These are phyloP conservation scores for Drosophila rubida DNA, from an alignment of 2,888 invertebrate species.

Conservation along the genomic window DNA sequence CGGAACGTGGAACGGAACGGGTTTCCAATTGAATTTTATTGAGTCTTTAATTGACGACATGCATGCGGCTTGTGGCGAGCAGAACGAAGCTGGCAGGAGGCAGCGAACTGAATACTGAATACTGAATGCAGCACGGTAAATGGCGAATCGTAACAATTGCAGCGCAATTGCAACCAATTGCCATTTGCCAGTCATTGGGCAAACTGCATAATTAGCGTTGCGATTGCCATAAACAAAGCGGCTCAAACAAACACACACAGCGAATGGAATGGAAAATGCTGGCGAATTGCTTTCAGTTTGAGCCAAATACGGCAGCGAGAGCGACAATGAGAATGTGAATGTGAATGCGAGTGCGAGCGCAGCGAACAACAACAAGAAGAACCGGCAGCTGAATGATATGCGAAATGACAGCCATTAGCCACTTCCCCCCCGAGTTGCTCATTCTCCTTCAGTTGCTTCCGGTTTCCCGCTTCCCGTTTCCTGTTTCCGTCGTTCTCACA, in stretches of 20 bases:
- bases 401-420: constrained; percentile 50
- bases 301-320: constrained; percentile 11
- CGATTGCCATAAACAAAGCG: constrained; percentile 63
- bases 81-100: constrained; percentile 3
- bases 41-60: constrained; percentile 74
- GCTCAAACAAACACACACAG: constrained; percentile 1
- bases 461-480: not conserved
- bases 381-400: constrained; percentile 9
- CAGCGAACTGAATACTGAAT: not conserved
- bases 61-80: constrained; percentile 46
- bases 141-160: constrained; percentile 66
- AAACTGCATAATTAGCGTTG: constrained; percentile 64
- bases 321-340: not conserved
- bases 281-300: constrained; percentile 35
- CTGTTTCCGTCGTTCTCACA: constrained; percentile 3
- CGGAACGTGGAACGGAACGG: constrained; percentile 16
- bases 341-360: too few relatives aligned
- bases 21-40: constrained; percentile 71
- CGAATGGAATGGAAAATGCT: constrained; percentile 32
- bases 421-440: constrained; percentile 8
- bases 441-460: not conserved
- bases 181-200: constrained; percentile 46
- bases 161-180: constrained; percentile 48
- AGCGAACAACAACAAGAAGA: too few relatives aligned
- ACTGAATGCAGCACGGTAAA: constrained; percentile 27